These are phyloP conservation scores for Lagocephalus sceleratus DNA, from an alignment of 2,797 vertebrate species.

Conservation along the genomic window DNA sequence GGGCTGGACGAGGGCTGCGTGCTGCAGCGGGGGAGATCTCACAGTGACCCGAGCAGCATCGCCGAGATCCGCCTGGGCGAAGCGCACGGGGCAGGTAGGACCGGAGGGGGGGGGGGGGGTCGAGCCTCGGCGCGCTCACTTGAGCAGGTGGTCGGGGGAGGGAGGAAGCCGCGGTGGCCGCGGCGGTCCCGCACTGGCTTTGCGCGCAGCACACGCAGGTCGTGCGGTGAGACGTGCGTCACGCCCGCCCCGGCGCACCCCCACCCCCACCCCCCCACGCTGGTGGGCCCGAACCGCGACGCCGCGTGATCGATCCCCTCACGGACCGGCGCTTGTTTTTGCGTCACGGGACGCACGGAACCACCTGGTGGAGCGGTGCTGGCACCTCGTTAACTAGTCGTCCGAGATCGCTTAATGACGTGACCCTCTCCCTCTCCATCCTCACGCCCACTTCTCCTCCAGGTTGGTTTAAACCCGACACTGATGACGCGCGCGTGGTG, in stretches of 20 bases:
- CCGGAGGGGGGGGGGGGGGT: not conserved
- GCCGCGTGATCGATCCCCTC: not conserved
- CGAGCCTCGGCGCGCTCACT: too few relatives aligned
- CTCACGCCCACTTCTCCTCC: not conserved
- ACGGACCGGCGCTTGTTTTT: not conserved
- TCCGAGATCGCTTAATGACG: too few relatives aligned
- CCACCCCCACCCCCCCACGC: too few relatives aligned
- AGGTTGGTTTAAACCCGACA: not conserved
- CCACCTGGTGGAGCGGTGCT: constrained; percentile 25
- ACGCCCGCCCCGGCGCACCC: constrained; percentile 17
- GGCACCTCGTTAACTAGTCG: too few relatives aligned
- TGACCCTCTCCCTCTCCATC: too few relatives aligned
- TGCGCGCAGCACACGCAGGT: constrained; percentile 36
- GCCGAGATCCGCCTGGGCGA: constrained; percentile 80
- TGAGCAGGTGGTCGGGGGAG: not conserved
- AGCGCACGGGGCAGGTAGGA: constrained; percentile 82
- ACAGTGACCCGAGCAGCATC: constrained; percentile 95
- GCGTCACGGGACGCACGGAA: constrained; percentile 2
- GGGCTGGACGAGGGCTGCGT: constrained; percentile 81
- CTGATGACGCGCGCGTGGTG: not conserved
- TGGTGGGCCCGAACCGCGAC: constrained; percentile 10
- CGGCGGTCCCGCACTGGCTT: constrained; percentile 25
- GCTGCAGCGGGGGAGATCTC: constrained; percentile 87
- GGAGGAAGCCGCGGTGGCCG: constrained; percentile 3
- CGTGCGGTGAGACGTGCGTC: constrained; percentile 49